Evolutionary conservation across 2,113 vertebrate species (phyloP).

Genomic region (Pelecanus crispus): DNA sequence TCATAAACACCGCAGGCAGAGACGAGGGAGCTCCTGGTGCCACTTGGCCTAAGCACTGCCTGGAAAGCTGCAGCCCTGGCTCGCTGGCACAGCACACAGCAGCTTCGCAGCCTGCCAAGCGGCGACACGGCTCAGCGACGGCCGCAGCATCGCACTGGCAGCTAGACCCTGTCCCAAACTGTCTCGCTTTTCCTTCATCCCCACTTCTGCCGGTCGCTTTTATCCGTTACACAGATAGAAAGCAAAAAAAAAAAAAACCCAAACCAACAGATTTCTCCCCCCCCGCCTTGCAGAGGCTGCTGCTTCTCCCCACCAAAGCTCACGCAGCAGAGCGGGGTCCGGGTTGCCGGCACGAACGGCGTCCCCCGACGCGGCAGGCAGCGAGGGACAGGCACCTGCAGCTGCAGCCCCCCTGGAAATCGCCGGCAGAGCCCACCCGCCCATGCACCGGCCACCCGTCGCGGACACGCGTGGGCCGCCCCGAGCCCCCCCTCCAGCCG

Average conservation of each 20-base stretch:
- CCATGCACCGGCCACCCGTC: not conserved
- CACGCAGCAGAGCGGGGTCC: not conserved
- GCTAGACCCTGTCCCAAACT: not conserved
- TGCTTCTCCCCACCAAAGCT: not conserved
- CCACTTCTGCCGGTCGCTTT: not conserved
- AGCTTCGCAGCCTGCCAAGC: not conserved
- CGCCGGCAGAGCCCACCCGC: not conserved
- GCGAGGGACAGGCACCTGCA: not conserved
- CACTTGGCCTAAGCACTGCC: not conserved
- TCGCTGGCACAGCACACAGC: not conserved
- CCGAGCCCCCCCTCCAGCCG: accelerated
- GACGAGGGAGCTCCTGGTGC: not conserved
- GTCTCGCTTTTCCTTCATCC: not conserved
- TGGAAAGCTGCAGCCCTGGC: not conserved
- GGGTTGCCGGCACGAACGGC: accelerated
- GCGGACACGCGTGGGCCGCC: not conserved
- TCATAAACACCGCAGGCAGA: not conserved
- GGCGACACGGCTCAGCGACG: not conserved
- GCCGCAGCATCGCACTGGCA: not conserved
- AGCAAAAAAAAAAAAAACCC: not conserved
- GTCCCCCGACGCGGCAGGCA: not conserved
- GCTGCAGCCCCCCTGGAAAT: not conserved
- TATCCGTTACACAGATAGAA: accelerated
- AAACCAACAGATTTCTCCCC: not conserved
- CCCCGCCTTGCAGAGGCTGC: not conserved